These are phyloP conservation scores for Eupithecia subumbrata DNA, from an alignment of 2,888 invertebrate species.

Conservation along the genomic window DNA sequence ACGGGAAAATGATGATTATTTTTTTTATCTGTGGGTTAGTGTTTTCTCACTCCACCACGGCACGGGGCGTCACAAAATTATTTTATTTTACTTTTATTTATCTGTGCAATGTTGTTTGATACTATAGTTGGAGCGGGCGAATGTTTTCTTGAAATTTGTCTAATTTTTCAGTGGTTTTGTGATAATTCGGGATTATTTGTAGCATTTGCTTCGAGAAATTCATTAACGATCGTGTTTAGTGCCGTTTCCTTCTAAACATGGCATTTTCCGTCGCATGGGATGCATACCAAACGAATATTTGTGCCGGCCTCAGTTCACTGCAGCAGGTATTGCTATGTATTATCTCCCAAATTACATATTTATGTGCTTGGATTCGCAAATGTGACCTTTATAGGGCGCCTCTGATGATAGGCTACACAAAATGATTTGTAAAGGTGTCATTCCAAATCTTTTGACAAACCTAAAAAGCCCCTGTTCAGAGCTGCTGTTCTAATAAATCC, in stretches of 20 bases:
- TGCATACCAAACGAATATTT: conserved; percentile 65
- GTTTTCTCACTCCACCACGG: no score
- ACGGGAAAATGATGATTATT: no score
- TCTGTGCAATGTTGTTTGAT: background rate
- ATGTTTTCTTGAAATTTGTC: background rate
- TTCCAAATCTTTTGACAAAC: background rate
- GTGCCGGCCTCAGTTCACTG: conserved; percentile 64
- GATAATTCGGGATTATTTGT: background rate
- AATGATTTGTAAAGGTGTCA: background rate
- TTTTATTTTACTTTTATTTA: no score
- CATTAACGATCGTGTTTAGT: background rate
- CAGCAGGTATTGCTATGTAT: conserved; percentile 60
- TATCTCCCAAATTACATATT: background rate
- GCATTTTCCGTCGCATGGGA: conserved; percentile 65
- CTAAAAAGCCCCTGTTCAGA: background rate
- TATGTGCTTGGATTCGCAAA: background rate
- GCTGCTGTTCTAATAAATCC: background rate
- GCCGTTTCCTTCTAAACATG: conserved; percentile 39
- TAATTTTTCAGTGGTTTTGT: background rate
- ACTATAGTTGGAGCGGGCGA: background rate
- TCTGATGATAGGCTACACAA: background rate
- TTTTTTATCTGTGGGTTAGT: no score
- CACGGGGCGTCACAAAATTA: no score
- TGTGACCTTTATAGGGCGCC: background rate
- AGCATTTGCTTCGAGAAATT: background rate